Conservation (phyloP, 1,140 invertebrate species). For the Proales similis region DNA sequence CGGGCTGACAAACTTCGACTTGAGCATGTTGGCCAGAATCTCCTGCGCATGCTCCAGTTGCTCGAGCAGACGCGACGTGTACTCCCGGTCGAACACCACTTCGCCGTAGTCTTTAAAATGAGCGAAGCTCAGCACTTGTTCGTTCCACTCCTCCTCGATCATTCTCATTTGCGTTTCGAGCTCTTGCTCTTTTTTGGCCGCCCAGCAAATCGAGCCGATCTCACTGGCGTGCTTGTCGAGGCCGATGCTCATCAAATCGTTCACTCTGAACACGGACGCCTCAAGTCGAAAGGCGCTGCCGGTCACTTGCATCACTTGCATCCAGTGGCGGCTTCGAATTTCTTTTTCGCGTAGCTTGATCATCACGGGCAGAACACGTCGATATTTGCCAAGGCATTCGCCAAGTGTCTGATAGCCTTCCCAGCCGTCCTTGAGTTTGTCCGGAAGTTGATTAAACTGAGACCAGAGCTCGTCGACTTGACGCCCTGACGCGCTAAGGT, state of each 20-base stretch:
- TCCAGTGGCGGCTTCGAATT: constrained; percentile 54
- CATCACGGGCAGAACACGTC: constrained; percentile 13
- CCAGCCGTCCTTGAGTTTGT: constrained; percentile 35
- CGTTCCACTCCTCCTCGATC: constrained; percentile 54
- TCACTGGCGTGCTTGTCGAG: constrained; percentile 50
- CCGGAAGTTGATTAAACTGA: constrained; percentile 22
- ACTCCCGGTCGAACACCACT: constrained; percentile 48
- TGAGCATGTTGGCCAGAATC: constrained; percentile 40
- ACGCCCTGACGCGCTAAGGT: constrained; percentile 3
- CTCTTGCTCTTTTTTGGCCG: constrained; percentile 50
- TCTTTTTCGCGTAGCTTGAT: constrained; percentile 40
- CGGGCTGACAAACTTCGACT: constrained; percentile 44
- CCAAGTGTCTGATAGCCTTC: constrained; percentile 22
- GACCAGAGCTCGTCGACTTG: constrained; percentile 2
- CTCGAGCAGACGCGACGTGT: constrained; percentile 49
- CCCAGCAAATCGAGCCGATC: constrained; percentile 50
- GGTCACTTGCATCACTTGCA: constrained; percentile 53
- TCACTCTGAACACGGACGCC: constrained; percentile 50
- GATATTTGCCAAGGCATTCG: constrained; percentile 26
- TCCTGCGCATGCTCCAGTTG: constrained; percentile 53
- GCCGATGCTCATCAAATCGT: constrained; percentile 50
- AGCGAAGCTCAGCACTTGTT: constrained; percentile 52
- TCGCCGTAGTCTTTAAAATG: constrained; percentile 51
- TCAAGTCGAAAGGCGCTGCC: constrained; percentile 51
- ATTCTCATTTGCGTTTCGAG: constrained; percentile 51